Conservation (phyloP, 2,113 vertebrate genomes). For the Otocyon megalotis region DNA sequence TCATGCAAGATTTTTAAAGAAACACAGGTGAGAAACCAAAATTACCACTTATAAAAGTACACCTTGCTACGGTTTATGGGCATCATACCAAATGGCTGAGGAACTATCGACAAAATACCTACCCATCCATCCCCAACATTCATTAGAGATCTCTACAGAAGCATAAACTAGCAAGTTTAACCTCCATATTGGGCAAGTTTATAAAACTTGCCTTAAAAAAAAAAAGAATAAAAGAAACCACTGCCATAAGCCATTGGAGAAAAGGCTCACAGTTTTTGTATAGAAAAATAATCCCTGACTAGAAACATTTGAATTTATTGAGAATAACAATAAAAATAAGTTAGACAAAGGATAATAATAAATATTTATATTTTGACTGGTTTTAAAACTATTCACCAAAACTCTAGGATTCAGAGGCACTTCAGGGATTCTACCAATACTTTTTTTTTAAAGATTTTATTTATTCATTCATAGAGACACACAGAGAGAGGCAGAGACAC, state of each 20-base stretch:
- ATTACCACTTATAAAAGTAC: neutral
- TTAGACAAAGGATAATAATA: slow-evolving; percentile 14
- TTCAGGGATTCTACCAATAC: neutral
- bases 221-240: slow-evolving; percentile 19
- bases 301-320: slow-evolving; percentile 29
- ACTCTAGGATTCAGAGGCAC: neutral
- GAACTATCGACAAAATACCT: neutral
- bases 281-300: slow-evolving; percentile 44
- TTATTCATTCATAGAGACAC: too few relatives aligned
- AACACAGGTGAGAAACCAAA: slow-evolving; percentile 41
- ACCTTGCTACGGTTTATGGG: neutral
- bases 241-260: neutral
- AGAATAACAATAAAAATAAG: neutral
- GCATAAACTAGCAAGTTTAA: slow-evolving; percentile 21
- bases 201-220: neutral
- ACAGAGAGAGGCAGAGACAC: too few relatives aligned
- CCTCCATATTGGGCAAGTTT: neutral
- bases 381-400: slow-evolving; percentile 24
- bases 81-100: neutral
- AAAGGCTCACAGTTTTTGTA: neutral
- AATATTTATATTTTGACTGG: slow-evolving; percentile 42
- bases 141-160: neutral
- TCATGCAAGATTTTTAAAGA: neutral
- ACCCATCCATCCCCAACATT: neutral
- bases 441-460: too few relatives aligned